A percentile compares a stretch with the other conserved stretches of the same genome.
phyloP scores from a whole-genome alignment of 2,113 vertebrate genomes.

The Oryzias melastigma region DNA sequence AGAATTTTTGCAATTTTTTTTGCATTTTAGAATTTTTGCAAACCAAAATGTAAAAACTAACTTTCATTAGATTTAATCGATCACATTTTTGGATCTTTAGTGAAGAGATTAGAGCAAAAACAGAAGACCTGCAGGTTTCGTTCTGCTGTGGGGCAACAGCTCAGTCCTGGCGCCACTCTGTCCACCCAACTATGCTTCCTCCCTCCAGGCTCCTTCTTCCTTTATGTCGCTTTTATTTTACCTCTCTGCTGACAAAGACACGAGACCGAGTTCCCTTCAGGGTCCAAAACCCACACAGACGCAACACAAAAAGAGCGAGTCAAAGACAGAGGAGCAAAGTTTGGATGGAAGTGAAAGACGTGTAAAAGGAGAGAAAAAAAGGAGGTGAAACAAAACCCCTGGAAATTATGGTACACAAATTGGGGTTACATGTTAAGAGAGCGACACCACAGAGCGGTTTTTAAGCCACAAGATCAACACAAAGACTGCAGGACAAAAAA shows the following conservation, averaged over 20 bases:
- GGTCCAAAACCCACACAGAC: slow-evolving; percentile 9
- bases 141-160: slow-evolving; percentile 7
- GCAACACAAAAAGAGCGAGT: background rate
- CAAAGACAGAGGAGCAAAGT: slow-evolving; percentile 5
- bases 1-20: too few species aligned
- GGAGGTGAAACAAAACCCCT: slow-evolving; percentile 50
- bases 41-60: too few species aligned
- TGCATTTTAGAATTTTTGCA: too few species aligned
- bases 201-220: slow-evolving; percentile 28
- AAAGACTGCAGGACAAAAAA: too few species aligned
- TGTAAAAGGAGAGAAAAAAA: background rate
- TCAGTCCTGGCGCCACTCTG: slow-evolving; percentile 55
- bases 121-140: slow-evolving; percentile 15
- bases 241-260: slow-evolving; percentile 33
- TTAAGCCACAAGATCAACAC: background rate
- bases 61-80: too few species aligned
- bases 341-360: slow-evolving; percentile 6
- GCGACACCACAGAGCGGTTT: slow-evolving; percentile 23
- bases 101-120: background rate
- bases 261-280: slow-evolving; percentile 21
- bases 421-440: slow-evolving; percentile 45
- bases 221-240: slow-evolving; percentile 36
- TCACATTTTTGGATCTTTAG: background rate
- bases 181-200: slow-evolving; percentile 27
- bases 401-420: slow-evolving; percentile 17